Evolutionary conservation across 2,797 vertebrate species (phyloP).

Genomic region (Muscicapa striata): DNA sequence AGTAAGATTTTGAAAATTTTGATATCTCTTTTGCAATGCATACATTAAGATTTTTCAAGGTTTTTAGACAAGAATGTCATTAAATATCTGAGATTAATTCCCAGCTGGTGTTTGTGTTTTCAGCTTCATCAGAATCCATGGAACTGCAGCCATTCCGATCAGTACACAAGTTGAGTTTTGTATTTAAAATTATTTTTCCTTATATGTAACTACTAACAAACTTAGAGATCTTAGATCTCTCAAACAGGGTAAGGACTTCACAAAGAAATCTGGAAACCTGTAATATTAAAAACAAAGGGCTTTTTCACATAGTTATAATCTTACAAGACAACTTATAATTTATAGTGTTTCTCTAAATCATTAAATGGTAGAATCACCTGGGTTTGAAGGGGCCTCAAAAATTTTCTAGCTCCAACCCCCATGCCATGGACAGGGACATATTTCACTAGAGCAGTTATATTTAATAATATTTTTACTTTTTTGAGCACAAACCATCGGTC

Average conservation of each 20-base stretch:
- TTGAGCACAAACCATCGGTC: neutral
- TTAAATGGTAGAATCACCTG: neutral
- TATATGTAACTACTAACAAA: neutral
- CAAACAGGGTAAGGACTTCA: neutral
- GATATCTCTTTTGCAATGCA: neutral
- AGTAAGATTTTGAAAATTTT: neutral
- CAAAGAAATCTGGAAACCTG: neutral
- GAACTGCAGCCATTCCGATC: neutral
- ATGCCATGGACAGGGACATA: neutral
- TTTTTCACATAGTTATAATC: neutral
- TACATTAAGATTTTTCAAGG: neutral
- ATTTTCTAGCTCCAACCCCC: neutral
- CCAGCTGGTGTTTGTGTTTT: neutral
- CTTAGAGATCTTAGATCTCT: neutral
- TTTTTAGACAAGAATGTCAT: neutral
- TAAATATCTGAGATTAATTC: neutral
- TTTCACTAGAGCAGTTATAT: neutral
- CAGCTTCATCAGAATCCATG: neutral
- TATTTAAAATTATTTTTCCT: neutral
- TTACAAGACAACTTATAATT: neutral
- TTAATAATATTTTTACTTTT: neutral
- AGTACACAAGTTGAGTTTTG: neutral
- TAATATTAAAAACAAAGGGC: neutral
- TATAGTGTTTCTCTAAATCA: neutral
- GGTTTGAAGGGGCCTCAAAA: neutral